Percentiles rank a stretch among this genome's conserved stretches.
Conservation (phyloP, 2,113 vertebrate species). For the Atlantisia rogersi region DNA sequence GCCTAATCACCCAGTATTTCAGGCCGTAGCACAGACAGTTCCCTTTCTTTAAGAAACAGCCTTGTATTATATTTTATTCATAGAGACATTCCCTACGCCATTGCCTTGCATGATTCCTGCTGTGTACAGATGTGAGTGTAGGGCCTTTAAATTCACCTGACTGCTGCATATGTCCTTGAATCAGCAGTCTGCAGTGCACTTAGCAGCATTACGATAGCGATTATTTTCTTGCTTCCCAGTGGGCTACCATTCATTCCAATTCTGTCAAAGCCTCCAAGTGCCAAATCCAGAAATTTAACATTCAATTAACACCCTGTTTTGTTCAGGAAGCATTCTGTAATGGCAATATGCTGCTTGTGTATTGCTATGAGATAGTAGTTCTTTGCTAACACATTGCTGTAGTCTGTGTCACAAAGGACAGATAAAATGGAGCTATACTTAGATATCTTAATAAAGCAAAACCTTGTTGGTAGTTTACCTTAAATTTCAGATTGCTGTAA, state of each 20-base stretch:
- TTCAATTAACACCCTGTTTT: slow-evolving; percentile 48
- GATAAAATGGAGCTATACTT: background rate
- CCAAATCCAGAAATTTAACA: slow-evolving; percentile 12
- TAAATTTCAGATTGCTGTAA: background rate
- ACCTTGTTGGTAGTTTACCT: background rate
- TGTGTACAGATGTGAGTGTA: background rate
- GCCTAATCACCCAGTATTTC: background rate
- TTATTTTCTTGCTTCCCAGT: background rate
- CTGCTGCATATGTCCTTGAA: slow-evolving; percentile 48
- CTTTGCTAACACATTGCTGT: background rate
- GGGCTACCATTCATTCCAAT: background rate
- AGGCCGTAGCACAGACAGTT: slow-evolving; percentile 9
- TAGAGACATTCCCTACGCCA: slow-evolving; percentile 5
- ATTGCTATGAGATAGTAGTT: background rate
- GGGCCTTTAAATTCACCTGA: slow-evolving; percentile 64
- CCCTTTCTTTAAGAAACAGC: slow-evolving; percentile 59
- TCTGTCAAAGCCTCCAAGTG: background rate
- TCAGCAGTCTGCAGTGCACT: slow-evolving; percentile 8
- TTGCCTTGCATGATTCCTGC: slow-evolving; percentile 42
- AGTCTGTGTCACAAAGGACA: background rate
- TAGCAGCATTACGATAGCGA: background rate
- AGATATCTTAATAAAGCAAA: background rate
- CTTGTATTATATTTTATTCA: slow-evolving; percentile 63
- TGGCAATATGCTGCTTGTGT: background rate
- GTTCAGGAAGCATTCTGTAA: background rate